phyloP scores from a whole-genome alignment of 2,113 vertebrate species.

The human region DNA sequence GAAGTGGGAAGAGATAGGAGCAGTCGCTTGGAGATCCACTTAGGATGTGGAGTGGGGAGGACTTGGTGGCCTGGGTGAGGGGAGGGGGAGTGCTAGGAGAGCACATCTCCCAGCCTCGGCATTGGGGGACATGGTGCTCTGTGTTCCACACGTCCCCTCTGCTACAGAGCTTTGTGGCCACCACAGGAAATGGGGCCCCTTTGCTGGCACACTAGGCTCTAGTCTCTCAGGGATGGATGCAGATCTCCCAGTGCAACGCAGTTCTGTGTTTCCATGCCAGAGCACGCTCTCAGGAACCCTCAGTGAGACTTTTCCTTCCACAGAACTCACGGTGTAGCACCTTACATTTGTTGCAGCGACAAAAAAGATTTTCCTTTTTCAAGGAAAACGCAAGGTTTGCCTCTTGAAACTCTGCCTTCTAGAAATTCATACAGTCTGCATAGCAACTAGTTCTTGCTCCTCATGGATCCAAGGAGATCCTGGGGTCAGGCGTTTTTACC shows the following conservation, averaged over 20 bases:
- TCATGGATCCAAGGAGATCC: not conserved
- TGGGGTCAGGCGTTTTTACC: not conserved
- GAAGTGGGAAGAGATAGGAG: not conserved
- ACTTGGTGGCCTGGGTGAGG: not conserved
- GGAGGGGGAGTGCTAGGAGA: not conserved
- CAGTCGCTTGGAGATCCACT: not conserved
- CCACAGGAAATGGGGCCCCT: too few species aligned
- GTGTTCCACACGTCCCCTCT: not conserved
- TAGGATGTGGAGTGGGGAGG: not conserved
- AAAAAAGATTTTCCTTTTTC: not conserved
- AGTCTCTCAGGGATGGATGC: not conserved
- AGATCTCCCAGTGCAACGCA: not conserved
- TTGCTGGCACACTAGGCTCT: accelerated
- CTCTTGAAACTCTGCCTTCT: not conserved
- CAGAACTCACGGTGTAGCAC: not conserved
- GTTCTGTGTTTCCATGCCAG: not conserved
- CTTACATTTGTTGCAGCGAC: not conserved
- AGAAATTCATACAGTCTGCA: not conserved
- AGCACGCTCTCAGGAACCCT: not conserved
- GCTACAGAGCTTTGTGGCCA: too few species aligned
- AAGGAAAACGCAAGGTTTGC: not conserved
- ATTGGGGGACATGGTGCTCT: accelerated
- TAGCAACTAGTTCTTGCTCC: not conserved
- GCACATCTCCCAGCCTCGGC: too few species aligned
- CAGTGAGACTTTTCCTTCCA: not conserved